Percentiles rank a stretch among this genome's conserved stretches.
Evolutionary conservation across 2,888 invertebrate species (phyloP).

Genomic region (Drosophila tanythrix): DNA sequence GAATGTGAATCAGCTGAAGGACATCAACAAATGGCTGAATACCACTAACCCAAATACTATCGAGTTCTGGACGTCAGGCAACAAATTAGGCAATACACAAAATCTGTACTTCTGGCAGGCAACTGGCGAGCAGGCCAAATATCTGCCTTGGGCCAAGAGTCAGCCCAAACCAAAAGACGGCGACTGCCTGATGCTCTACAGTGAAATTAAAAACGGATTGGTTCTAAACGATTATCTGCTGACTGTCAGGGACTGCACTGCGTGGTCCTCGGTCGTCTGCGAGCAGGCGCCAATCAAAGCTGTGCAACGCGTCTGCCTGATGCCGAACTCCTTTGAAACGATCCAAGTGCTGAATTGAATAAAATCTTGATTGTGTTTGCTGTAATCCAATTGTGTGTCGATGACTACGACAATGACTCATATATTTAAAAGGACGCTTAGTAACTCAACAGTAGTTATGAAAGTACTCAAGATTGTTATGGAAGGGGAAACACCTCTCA

Average conservation of each 20-base stretch:
- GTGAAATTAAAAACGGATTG: background rate
- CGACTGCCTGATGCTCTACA: constrained; percentile 6
- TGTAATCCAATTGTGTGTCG: background rate
- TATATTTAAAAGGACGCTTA: background rate
- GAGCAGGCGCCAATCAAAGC: constrained; percentile 10
- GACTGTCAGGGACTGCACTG: background rate
- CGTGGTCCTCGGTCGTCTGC: constrained; percentile 3
- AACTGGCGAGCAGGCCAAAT: constrained; percentile 43
- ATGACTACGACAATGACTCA: background rate
- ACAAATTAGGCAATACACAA: constrained; percentile 30
- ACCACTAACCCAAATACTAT: background rate
- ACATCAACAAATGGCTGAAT: constrained; percentile 37
- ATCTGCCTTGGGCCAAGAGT: constrained; percentile 48
- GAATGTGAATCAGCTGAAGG: constrained; percentile 33
- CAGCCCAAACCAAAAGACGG: constrained; percentile 28
- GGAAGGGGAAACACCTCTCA: background rate
- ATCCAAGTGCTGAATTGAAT: constrained; percentile 13
- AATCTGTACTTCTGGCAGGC: constrained; percentile 54
- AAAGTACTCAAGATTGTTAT: background rate
- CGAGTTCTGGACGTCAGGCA: constrained; percentile 64
- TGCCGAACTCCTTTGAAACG: constrained; percentile 13
- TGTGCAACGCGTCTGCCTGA: constrained; percentile 16
- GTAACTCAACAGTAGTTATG: background rate
- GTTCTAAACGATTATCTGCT: background rate
- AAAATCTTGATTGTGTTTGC: background rate